These are phyloP conservation scores for Okamejei kenojei DNA, from an alignment of 2,797 vertebrate genomes.

Conservation along the genomic window DNA sequence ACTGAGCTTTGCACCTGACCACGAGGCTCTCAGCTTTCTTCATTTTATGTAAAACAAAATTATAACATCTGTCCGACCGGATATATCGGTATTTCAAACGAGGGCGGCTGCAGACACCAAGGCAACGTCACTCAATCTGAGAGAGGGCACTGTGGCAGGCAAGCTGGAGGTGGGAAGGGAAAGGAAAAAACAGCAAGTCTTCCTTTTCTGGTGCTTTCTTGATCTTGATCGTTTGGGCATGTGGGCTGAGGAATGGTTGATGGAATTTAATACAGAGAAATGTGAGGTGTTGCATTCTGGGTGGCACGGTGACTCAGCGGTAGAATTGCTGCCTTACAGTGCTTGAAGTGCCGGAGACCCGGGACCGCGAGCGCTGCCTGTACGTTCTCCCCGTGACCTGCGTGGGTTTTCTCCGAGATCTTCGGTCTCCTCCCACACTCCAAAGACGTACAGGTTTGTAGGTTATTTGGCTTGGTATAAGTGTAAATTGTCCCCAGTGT, in stretches of 20 bases:
- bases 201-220: background rate
- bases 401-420: too few species aligned
- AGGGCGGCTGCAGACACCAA: background rate
- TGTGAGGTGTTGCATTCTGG: background rate
- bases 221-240: background rate
- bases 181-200: background rate
- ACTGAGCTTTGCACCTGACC: background rate
- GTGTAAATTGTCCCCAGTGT: too few species aligned
- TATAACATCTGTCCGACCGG: background rate
- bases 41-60: background rate
- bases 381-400: too few species aligned
- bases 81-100: background rate
- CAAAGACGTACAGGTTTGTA: too few species aligned
- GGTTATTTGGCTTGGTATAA: too few species aligned
- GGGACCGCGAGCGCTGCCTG: too few species aligned
- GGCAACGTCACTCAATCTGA: background rate
- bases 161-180: background rate
- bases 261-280: too few species aligned
- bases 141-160: background rate
- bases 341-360: too few species aligned
- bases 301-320: too few species aligned
- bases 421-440: too few species aligned
- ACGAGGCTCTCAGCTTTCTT: background rate
- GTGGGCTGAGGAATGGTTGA: too few species aligned
- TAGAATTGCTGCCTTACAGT: too few species aligned